Percentiles rank a stretch among this genome's conserved stretches.
These are phyloP conservation scores for Drosophila peninsularis DNA, from an alignment of 2,888 invertebrate species.

Conservation along the genomic window DNA sequence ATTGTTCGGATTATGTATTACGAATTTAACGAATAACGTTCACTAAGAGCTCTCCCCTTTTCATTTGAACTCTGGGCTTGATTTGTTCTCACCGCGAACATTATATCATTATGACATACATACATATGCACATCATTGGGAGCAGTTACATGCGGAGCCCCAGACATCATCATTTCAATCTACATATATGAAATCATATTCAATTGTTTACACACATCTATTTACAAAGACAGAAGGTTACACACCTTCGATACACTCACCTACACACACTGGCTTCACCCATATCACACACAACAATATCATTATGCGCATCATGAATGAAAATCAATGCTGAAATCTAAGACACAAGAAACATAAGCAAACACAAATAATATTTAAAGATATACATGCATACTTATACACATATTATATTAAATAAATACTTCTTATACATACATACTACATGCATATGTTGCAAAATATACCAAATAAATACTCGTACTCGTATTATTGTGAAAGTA, in stretches of 20 bases:
- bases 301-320: slow-evolving; percentile 27
- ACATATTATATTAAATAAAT: slow-evolving; percentile 34
- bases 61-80: slow-evolving; percentile 12
- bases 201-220: slow-evolving; percentile 49
- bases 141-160: not conserved
- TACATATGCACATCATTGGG: slow-evolving; percentile 33
- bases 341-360: slow-evolving; percentile 20
- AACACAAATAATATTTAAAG: slow-evolving; percentile 34
- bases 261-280: slow-evolving; percentile 19
- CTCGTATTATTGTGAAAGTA: slow-evolving; percentile 73
- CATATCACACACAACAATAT: slow-evolving; percentile 46
- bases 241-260: slow-evolving; percentile 20
- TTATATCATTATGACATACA: slow-evolving; percentile 26
- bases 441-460: slow-evolving; percentile 58
- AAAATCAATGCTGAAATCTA: slow-evolving; percentile 44
- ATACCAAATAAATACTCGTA: slow-evolving; percentile 58
- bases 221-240: slow-evolving; percentile 52
- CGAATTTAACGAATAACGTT: slow-evolving; percentile 45
- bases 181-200: slow-evolving; percentile 60
- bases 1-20: slow-evolving; percentile 32
- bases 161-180: slow-evolving; percentile 61
- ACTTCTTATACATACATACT: slow-evolving; percentile 38
- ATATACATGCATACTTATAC: slow-evolving; percentile 20
- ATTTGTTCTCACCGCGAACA: slow-evolving; percentile 15
- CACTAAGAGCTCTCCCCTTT: slow-evolving; percentile 2